A percentile compares a stretch with the other conserved stretches of the same genome.
phyloP scores from a whole-genome alignment of 2,888 invertebrate species.

The Lasioglossum pauxillum region DNA sequence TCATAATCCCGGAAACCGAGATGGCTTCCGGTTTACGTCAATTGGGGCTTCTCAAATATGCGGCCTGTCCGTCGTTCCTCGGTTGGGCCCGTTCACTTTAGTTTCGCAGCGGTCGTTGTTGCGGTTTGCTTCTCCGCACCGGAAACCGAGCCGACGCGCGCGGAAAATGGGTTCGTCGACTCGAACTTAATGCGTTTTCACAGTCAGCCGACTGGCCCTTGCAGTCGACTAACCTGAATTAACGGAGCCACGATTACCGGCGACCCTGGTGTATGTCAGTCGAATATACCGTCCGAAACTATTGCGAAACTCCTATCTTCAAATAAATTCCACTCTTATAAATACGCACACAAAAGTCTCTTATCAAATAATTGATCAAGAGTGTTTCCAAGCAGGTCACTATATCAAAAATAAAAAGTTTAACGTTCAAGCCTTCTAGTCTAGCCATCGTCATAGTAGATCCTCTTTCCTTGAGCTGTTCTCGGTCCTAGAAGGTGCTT shows the following conservation, averaged over 20 bases:
- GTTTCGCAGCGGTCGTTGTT: constrained; percentile 29
- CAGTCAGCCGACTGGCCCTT: constrained; percentile 63
- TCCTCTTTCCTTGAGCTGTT: neutral
- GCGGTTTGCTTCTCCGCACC: constrained; percentile 41
- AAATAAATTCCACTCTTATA: neutral
- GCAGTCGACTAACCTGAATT: constrained; percentile 68
- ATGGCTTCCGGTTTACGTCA: neutral
- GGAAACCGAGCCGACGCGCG: constrained; percentile 40
- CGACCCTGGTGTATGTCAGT: constrained; percentile 16
- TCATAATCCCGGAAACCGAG: neutral
- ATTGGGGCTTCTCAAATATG: constrained; percentile 10
- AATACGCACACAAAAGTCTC: neutral
- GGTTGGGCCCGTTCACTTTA: constrained; percentile 17
- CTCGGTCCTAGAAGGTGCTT: neutral
- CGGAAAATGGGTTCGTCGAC: constrained; percentile 65
- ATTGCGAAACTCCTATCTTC: neutral
- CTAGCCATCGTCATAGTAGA: neutral
- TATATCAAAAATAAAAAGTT: neutral
- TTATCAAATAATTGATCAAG: neutral
- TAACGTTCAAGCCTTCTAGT: neutral
- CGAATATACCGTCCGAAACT: constrained; percentile 31
- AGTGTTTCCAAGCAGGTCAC: neutral
- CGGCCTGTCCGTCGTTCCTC: neutral
- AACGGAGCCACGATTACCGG: constrained; percentile 55
- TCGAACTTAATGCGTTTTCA: constrained; percentile 72